These are phyloP conservation scores for Hemiscyllium ocellatum DNA, from an alignment of 2,113 vertebrate species.

Conservation along the genomic window DNA sequence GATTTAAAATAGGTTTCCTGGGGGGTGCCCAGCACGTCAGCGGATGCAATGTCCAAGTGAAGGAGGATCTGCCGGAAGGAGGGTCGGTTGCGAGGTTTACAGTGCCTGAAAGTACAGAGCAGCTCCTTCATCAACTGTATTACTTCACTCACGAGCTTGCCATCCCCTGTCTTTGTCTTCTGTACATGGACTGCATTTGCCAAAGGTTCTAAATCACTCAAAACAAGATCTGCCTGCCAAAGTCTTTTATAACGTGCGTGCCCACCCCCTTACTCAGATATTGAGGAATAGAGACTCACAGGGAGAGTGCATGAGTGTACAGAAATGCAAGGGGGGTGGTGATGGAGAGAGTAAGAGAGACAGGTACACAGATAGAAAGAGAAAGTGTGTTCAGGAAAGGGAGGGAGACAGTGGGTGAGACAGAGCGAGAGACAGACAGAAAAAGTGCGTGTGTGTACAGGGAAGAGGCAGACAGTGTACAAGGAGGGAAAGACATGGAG, in stretches of 20 bases:
- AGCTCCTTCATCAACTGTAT: background rate
- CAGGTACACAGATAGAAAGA: background rate
- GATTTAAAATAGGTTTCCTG: constrained; percentile 99
- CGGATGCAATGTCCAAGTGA: constrained; percentile 89
- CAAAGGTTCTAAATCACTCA: background rate
- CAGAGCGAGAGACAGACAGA: background rate
- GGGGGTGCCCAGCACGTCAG: constrained; percentile 85
- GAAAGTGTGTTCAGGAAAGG: background rate
- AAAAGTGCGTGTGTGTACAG: too few species aligned
- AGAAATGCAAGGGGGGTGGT: too few species aligned
- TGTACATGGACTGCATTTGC: too few species aligned
- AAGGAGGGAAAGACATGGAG: background rate
- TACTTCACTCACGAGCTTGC: background rate
- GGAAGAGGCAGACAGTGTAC: background rate
- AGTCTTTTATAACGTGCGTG: background rate
- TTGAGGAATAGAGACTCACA: too few species aligned
- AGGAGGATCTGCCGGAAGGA: constrained; percentile 95
- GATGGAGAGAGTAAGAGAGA: too few species aligned
- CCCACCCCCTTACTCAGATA: too few species aligned
- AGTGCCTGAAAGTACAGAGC: constrained; percentile 67
- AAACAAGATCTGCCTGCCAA: background rate
- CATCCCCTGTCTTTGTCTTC: background rate
- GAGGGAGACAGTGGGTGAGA: too few species aligned
- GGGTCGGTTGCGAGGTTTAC: constrained; percentile 90
- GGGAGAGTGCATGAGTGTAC: too few species aligned